A percentile compares a stretch with the other conserved stretches of the same genome.
Conservation (phyloP, 1,140 invertebrate species). For the Pseudoatta argentina region DNA sequence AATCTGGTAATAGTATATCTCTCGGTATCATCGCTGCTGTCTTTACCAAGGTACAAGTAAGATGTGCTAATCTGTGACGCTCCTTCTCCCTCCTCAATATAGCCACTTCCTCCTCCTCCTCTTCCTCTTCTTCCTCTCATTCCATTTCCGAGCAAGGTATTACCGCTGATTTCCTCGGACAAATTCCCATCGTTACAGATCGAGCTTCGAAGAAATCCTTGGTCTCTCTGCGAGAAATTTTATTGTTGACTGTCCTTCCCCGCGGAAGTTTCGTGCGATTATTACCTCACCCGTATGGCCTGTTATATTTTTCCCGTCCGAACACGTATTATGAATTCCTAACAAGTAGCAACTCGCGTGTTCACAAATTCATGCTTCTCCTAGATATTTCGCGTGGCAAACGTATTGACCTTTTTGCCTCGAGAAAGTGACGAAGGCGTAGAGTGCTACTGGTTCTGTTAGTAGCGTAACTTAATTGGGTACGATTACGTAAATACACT, state of each 20-base stretch:
- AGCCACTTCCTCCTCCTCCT: constrained; percentile 8
- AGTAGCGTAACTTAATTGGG: not conserved
- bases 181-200: constrained; percentile 68
- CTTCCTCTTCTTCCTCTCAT: not conserved
- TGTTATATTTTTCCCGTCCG: not conserved
- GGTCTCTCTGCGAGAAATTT: constrained; percentile 14
- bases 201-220: constrained; percentile 69
- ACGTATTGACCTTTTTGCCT: constrained; percentile 38
- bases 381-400: constrained; percentile 16
- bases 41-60: constrained; percentile 41
- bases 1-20: constrained; percentile 80
- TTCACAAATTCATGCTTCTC: constrained; percentile 9
- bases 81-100: constrained; percentile 11
- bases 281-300: not conserved
- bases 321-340: not conserved
- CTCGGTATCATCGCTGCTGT: constrained; percentile 62
- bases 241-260: constrained; percentile 8
- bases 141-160: not conserved
- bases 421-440: constrained; percentile 57
- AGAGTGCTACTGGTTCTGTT: constrained; percentile 43
- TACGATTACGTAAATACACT: constrained; percentile 54
- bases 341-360: not conserved
- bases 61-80: constrained; percentile 48
- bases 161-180: constrained; percentile 40
- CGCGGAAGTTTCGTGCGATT: constrained; percentile 40